These are phyloP conservation scores for silkworm (Bombyx mori) DNA, from an alignment of 1,140 invertebrate genomes.

Conservation along the genomic window DNA sequence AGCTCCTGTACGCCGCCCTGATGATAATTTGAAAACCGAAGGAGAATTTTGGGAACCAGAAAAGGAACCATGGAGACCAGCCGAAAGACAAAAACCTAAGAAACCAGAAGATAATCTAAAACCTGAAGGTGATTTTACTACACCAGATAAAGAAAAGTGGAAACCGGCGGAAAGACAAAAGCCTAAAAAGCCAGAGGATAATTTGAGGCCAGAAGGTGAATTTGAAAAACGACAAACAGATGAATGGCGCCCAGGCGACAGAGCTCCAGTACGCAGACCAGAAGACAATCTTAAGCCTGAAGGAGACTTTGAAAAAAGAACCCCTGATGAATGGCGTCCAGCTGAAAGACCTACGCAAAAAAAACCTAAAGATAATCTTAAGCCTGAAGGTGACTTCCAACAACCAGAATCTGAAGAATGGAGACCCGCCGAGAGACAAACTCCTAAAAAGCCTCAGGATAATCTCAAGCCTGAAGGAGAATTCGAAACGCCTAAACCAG, in stretches of 20 bases:
- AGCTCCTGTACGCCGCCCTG: constrained; percentile 42
- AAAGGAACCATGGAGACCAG: constrained; percentile 73
- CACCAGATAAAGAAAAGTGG: constrained; percentile 67
- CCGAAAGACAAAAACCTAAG: constrained; percentile 70
- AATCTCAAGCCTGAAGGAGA: constrained; percentile 73
- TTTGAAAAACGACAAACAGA: constrained; percentile 81
- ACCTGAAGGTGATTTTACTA: constrained; percentile 63
- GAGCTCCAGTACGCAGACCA: constrained; percentile 74
- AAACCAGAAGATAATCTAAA: constrained; percentile 72
- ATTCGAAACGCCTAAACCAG: constrained; percentile 55
- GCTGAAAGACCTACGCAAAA: constrained; percentile 57
- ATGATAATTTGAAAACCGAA: constrained; percentile 33
- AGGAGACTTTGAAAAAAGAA: constrained; percentile 55
- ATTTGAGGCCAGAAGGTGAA: constrained; percentile 69
- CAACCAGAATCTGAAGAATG: constrained; percentile 48
- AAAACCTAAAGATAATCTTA: constrained; percentile 36
- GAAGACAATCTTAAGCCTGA: constrained; percentile 66
- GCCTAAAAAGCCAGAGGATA: constrained; percentile 72
- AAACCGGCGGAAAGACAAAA: constrained; percentile 70
- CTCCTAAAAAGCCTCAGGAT: constrained; percentile 68
- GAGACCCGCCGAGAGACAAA: constrained; percentile 70
- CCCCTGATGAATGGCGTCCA: constrained; percentile 49
- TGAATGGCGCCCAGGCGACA: constrained; percentile 74
- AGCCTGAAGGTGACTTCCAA: constrained; percentile 62
- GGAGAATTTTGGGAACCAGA: constrained; percentile 26